Conservation (phyloP, 2,888 invertebrate genomes). For the Metellina segmentata region DNA sequence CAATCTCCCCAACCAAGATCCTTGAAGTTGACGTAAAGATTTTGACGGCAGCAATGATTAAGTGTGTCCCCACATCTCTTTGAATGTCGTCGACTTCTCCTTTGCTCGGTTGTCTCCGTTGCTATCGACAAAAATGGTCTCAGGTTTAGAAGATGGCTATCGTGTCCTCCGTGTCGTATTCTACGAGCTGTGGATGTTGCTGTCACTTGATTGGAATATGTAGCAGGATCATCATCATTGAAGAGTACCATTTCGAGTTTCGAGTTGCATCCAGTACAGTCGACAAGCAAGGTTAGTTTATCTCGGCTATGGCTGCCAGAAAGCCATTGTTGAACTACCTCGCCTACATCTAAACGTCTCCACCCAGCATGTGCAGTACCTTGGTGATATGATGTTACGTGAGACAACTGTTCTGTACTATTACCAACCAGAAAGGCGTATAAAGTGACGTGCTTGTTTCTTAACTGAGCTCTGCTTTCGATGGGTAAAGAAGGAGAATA, state of each 20-base stretch:
- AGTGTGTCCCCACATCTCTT: conserved; percentile 86
- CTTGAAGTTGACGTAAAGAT: conserved; percentile 94
- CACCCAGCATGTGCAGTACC: conserved; percentile 88
- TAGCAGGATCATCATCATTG: conserved; percentile 81
- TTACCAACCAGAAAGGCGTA: conserved; percentile 86
- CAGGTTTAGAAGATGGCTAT: conserved; percentile 81
- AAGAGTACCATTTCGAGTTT: conserved; percentile 79
- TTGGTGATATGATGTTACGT: conserved; percentile 84
- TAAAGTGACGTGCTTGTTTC: conserved; percentile 84
- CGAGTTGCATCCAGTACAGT: conserved; percentile 81
- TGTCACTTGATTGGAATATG: conserved; percentile 38
- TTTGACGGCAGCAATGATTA: conserved; percentile 91
- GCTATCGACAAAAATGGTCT: conserved; percentile 91
- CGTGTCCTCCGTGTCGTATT: conserved; percentile 59
- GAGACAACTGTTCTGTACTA: conserved; percentile 81
- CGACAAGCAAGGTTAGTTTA: conserved; percentile 88
- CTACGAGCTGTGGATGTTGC: conserved; percentile 78
- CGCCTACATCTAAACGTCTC: conserved; percentile 92
- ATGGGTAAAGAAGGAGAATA: conserved; percentile 80
- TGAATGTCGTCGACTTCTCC: conserved; percentile 88
- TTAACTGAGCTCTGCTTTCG: conserved; percentile 79
- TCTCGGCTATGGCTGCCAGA: conserved; percentile 79
- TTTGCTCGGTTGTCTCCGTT: conserved; percentile 88
- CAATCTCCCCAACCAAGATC: conserved; percentile 96
- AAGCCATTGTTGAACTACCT: conserved; percentile 88